Percentiles rank a stretch among this genome's conserved stretches.
Conservation (phyloP, 2,888 invertebrate genomes). For the Mythimna lalbum region DNA sequence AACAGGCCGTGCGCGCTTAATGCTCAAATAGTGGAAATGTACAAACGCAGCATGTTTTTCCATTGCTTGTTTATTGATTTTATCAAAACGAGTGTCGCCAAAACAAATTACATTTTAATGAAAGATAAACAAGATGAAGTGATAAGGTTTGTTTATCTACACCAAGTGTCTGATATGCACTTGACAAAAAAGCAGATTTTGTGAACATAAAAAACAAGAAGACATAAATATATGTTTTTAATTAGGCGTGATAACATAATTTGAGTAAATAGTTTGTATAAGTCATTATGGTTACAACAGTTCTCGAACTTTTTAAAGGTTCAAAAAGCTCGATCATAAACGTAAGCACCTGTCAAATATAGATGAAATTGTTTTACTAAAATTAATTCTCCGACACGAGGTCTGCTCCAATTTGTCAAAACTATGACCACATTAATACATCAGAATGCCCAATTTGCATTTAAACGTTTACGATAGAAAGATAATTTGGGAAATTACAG, state of each 20-base stretch:
- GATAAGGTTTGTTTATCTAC: constrained; percentile 50
- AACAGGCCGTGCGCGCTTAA: constrained; percentile 66
- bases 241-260: constrained; percentile 5
- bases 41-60: constrained; percentile 53
- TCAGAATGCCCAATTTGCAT: constrained; percentile 86
- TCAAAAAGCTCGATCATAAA: constrained; percentile 29
- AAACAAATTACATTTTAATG: constrained; percentile 48
- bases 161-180: constrained; percentile 37
- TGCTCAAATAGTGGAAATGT: constrained; percentile 63
- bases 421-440: constrained; percentile 84
- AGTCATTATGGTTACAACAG: constrained; percentile 6
- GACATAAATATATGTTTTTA: neutral
- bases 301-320: constrained; percentile 11
- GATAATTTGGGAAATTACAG: constrained; percentile 86
- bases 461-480: constrained; percentile 84
- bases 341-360: constrained; percentile 69
- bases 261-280: constrained; percentile 1
- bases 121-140: constrained; percentile 55
- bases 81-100: constrained; percentile 30
- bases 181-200: constrained; percentile 38
- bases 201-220: constrained; percentile 31
- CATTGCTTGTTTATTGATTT: constrained; percentile 51
- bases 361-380: constrained; percentile 65
- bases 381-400: constrained; percentile 76
- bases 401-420: constrained; percentile 82